These are phyloP conservation scores for Adelges cooleyi DNA, from an alignment of 1,140 invertebrate genomes.

Conservation along the genomic window DNA sequence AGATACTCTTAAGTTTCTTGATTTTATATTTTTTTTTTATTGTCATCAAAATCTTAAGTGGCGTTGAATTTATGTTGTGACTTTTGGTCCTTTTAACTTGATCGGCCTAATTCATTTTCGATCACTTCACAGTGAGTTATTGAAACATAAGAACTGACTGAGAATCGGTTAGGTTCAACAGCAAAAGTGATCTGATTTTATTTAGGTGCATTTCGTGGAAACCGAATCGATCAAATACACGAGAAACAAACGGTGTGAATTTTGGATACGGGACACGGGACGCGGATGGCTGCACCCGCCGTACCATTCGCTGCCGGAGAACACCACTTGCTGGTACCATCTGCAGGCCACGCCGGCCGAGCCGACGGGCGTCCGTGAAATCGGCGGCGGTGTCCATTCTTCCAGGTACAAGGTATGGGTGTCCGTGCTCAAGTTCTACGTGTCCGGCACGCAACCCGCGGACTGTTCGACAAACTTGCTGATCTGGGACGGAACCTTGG, in stretches of 20 bases:
- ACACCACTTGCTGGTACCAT: constrained; percentile 76
- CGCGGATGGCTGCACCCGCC: constrained; percentile 67
- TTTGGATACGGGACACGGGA: constrained; percentile 66
- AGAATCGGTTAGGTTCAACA: neutral
- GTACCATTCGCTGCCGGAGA: constrained; percentile 65
- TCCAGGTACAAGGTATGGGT: constrained; percentile 67
- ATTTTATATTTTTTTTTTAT: no score
- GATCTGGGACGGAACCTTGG: constrained; percentile 54
- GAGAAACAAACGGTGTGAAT: constrained; percentile 72
- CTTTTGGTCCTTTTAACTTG: no score
- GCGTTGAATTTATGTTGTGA: no score
- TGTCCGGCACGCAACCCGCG: constrained; percentile 42
- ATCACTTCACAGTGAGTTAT: no score
- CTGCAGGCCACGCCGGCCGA: constrained; percentile 46
- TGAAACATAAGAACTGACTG: neutral
- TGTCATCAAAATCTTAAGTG: no score
- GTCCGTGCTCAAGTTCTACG: constrained; percentile 75
- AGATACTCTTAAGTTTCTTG: no score
- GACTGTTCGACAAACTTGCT: constrained; percentile 65
- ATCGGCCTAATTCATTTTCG: no score
- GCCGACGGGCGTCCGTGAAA: constrained; percentile 39
- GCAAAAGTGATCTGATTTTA: constrained; percentile 19
- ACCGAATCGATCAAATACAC: constrained; percentile 64
- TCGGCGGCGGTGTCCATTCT: constrained; percentile 32
- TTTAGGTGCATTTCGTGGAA: constrained; percentile 67